A percentile compares a stretch with the other conserved stretches of the same genome.
Evolutionary conservation across 2,888 invertebrate genomes (phyloP).

Genomic region (Lagria hirta): DNA sequence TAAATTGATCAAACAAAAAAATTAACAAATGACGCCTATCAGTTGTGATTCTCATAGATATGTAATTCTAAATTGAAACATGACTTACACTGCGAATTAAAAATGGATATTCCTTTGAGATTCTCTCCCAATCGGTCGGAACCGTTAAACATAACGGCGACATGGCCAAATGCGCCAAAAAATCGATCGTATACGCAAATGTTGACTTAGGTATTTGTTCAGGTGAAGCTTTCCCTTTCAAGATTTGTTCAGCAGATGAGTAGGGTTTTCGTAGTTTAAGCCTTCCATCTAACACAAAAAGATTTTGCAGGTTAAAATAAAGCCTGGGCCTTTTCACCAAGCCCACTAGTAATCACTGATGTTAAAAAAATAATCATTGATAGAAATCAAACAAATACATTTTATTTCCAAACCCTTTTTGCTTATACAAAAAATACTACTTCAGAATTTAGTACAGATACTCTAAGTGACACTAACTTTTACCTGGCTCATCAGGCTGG

Average conservation of each 20-base stretch:
- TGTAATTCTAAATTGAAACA: too few relatives aligned
- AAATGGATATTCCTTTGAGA: conserved; percentile 57
- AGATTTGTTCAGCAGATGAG: conserved; percentile 46
- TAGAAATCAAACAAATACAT: conserved; percentile 8
- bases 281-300: conserved; percentile 19
- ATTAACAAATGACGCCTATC: too few relatives aligned
- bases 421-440: conserved; percentile 16
- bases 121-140: conserved; percentile 59
- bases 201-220: conserved; percentile 25
- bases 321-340: too few relatives aligned
- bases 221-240: conserved; percentile 41
- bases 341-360: too few relatives aligned
- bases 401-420: conserved; percentile 23
- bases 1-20: too few relatives aligned
- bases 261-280: conserved; percentile 47
- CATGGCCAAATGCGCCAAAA: conserved; percentile 58
- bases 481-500: conserved; percentile 36
- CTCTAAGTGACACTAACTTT: conserved; percentile 22
- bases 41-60: too few relatives aligned
- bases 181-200: conserved; percentile 52
- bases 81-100: conserved; percentile 57
- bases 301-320: too few relatives aligned
- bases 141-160: conserved; percentile 58
- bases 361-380: too few relatives aligned
- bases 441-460: conserved; percentile 11